A percentile compares a stretch with the other conserved stretches of the same genome.
Evolutionary conservation across 2,888 invertebrate genomes (phyloP).

Genomic region (Lochmaea crataegi): DNA sequence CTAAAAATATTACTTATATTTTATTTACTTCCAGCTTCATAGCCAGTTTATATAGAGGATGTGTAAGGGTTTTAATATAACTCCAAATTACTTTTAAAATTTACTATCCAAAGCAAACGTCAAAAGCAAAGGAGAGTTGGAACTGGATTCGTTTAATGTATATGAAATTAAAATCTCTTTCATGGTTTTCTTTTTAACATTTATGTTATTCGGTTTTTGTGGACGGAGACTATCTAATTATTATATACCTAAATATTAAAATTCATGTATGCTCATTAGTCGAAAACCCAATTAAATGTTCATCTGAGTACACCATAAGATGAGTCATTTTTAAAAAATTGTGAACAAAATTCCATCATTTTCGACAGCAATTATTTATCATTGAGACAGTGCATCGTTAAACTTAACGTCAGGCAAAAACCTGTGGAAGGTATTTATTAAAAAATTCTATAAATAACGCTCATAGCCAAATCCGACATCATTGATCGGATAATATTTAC

Average conservation of each 20-base stretch:
- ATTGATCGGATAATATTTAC: too few relatives aligned
- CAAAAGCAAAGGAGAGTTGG: slow-evolving; percentile 23
- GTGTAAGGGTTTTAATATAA: slow-evolving; percentile 11
- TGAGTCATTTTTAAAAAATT: too few relatives aligned
- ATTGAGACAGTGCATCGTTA: too few relatives aligned
- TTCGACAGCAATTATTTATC: too few relatives aligned
- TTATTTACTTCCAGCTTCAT: neutral
- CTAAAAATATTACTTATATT: neutral
- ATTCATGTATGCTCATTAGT: neutral
- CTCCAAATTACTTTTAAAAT: slow-evolving; percentile 14
- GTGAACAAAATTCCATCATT: too few relatives aligned
- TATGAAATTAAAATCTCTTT: slow-evolving; percentile 14
- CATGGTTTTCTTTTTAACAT: slow-evolving; percentile 7
- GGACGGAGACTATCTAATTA: neutral
- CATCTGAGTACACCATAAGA: too few relatives aligned
- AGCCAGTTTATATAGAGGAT: neutral
- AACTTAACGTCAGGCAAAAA: too few relatives aligned
- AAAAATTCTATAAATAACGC: too few relatives aligned
- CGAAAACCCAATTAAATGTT: neutral
- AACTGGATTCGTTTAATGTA: slow-evolving; percentile 26
- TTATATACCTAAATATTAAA: neutral
- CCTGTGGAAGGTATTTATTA: too few relatives aligned
- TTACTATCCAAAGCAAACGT: slow-evolving; percentile 3
- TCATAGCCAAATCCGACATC: too few relatives aligned
- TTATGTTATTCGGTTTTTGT: neutral